Base-by-base conservation (phyloP, 2,888 invertebrate species). In the Brenthis hecate region DNA sequence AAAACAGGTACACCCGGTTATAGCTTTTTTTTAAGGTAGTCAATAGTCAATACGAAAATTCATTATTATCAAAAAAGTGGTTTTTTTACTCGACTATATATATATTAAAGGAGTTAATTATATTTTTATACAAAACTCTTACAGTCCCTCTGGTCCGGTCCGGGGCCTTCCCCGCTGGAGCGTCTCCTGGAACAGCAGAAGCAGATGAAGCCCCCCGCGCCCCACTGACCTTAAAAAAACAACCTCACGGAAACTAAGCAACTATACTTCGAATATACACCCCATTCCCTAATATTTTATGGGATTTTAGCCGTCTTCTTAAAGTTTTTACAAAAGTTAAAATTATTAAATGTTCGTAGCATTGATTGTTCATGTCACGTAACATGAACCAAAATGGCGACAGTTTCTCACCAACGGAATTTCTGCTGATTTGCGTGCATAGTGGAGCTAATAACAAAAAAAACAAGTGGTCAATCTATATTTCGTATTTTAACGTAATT, bases 131-230 rank as follows among this genome's bases (percentile, higher is more conserved):
- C 6, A 32, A 50, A 28, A 11, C 51, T 4, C 64, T 74, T 57
- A 13, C 94, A 96, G 94, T 96, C 96, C 0, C 88, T 97, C 56
- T 96, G 96, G 95, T 95, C 96, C 13, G 95, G 95, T 0, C 95
- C 96, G 6, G 96, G 96, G 3, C 96, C 96, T 1, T 96, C 96
- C 50, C 96, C 97, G 0, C 91, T 97, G 68, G 96, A 97, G 84
- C 94, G 96, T 54, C 94, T 97, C 23, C 86, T 97, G 72, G 96
- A 97, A 83, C 96, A 96, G 78, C 97, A 97, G 88, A 96, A 95
- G 80, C 95, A 95, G 78, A 90, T 94, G 84, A 88, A 88, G 54
- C 85, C 85, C 4, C 81, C 85, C 4, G 72, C 83, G 64, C 83
- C 86, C 62, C 87, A 92, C 70, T 88, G 87, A 88, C 80, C 36